phyloP scores from a whole-genome alignment of 2,113 vertebrate species.

The Zonotrichia leucophrys region DNA sequence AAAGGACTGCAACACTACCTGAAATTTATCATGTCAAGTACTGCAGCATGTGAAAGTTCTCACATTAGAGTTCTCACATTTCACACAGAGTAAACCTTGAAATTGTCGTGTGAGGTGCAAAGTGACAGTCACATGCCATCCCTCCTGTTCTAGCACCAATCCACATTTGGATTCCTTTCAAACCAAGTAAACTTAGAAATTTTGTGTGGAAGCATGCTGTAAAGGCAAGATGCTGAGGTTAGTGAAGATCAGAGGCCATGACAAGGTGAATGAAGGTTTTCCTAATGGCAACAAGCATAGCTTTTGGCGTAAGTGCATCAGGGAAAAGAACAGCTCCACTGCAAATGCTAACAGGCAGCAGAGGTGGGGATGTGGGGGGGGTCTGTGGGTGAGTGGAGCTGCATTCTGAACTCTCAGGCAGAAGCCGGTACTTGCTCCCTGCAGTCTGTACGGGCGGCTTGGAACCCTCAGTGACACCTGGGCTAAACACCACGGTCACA shows the following conservation, averaged over 20 bases:
- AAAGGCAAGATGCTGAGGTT: neutral
- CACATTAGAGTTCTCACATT: neutral
- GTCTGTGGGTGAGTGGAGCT: neutral
- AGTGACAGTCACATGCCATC: neutral
- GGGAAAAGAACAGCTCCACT: neutral
- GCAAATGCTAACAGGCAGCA: neutral
- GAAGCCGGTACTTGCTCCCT: neutral
- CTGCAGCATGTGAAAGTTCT: neutral
- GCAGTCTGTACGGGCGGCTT: neutral
- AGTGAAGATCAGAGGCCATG: neutral
- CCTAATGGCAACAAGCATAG: neutral
- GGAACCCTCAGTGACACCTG: neutral
- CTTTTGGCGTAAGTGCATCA: neutral
- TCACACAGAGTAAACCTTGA: neutral
- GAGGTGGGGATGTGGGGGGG: neutral
- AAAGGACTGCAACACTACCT: neutral
- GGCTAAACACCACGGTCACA: neutral
- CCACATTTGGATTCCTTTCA: neutral
- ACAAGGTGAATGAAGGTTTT: neutral
- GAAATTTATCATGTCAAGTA: neutral
- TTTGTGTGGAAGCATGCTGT: neutral
- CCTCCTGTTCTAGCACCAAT: neutral
- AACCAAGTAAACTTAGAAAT: neutral
- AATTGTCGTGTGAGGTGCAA: neutral
- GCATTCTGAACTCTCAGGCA: neutral